Conservation (phyloP, 2,888 invertebrate species). For the Drosophila meridiana region DNA sequence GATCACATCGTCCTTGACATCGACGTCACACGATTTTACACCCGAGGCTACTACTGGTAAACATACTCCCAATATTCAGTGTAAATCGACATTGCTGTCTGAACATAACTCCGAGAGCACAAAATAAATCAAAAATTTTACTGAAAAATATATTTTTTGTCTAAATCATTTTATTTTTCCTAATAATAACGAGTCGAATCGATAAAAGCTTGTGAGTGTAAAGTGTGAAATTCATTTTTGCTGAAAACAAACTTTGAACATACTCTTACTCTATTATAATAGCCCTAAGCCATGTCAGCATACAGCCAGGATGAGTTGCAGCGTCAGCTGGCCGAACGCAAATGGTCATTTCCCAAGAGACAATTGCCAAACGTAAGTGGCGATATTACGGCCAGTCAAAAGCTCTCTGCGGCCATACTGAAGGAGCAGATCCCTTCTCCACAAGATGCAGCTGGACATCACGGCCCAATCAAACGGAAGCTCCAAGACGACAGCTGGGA, state of each 20-base stretch:
- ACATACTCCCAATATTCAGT: background rate
- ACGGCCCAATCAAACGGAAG: background rate
- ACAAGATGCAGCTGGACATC: accelerated
- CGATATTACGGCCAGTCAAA: too few relatives aligned
- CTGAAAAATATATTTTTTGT: background rate
- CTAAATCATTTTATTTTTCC: background rate
- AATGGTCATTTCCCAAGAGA: too few relatives aligned
- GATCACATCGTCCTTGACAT: background rate
- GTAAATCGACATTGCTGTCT: too few relatives aligned
- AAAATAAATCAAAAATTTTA: background rate
- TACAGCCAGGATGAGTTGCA: background rate
- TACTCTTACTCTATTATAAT: too few relatives aligned
- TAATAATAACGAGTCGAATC: background rate
- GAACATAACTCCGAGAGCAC: background rate
- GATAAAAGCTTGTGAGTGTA: background rate
- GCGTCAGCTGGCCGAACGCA: background rate
- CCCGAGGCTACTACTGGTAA: background rate
- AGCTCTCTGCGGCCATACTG: too few relatives aligned
- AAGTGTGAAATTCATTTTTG: background rate
- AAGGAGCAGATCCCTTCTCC: background rate
- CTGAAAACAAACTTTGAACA: too few relatives aligned
- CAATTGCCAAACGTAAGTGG: too few relatives aligned
- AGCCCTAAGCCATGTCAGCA: background rate
- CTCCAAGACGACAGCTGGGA: accelerated
- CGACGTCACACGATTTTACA: background rate